Conservation (phyloP, 2,888 invertebrate genomes). For the Stegophylla sp. region DNA sequence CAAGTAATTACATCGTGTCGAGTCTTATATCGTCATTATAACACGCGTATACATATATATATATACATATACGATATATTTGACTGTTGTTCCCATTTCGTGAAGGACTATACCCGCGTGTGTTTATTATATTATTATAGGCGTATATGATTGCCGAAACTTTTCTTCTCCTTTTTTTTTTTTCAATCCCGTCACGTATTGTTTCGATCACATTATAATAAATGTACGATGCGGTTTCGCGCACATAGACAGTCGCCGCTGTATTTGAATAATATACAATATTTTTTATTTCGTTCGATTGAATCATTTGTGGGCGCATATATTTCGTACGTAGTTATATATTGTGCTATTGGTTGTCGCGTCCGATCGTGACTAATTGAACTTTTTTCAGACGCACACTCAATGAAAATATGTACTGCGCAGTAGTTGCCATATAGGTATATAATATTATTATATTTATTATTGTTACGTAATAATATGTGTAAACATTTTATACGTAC, state of each 20-base stretch:
- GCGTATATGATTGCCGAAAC: slow-evolving; percentile 10
- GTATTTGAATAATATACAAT: background rate
- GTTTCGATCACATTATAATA: background rate
- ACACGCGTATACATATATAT: background rate
- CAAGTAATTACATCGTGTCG: slow-evolving; percentile 15
- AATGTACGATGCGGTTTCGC: background rate
- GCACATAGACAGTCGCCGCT: background rate
- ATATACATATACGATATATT: background rate
- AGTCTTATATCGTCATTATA: background rate
- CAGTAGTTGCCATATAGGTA: no score
- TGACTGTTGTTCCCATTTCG: slow-evolving; percentile 36
- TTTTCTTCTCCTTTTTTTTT: background rate
- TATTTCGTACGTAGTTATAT: background rate
- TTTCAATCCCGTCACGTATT: background rate
- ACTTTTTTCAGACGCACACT: no score
- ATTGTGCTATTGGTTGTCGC: no score
- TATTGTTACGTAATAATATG: no score
- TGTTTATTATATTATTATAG: background rate
- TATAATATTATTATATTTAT: no score
- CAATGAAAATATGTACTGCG: no score
- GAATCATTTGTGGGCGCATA: background rate
- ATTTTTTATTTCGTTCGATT: background rate
- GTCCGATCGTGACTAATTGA: no score
- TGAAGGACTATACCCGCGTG: background rate
- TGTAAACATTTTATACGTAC: no score